Evolutionary conservation across 2,797 vertebrate species (phyloP).

Genomic region (Pyrocephalus nanus): DNA sequence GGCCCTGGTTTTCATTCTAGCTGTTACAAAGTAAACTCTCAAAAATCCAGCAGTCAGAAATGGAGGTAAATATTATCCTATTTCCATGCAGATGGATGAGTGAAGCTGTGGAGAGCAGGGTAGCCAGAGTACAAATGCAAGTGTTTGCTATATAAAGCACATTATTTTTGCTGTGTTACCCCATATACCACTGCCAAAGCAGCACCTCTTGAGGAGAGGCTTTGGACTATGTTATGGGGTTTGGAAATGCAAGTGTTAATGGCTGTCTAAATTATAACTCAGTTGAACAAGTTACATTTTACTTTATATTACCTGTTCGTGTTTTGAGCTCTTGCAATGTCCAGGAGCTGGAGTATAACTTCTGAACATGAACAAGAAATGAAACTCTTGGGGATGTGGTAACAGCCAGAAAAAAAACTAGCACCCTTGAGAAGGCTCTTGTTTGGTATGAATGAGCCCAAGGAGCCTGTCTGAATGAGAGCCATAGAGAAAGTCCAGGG

Average conservation of each 20-base stretch:
- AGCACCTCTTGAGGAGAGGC: not conserved
- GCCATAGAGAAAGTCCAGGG: not conserved
- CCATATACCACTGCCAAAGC: not conserved
- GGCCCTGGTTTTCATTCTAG: not conserved
- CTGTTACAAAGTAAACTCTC: not conserved
- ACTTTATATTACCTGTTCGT: not conserved
- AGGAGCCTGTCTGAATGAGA: constrained; percentile 35
- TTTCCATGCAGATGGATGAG: not conserved
- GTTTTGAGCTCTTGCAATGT: not conserved
- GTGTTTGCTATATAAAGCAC: not conserved
- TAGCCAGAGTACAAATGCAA: not conserved
- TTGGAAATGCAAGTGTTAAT: not conserved
- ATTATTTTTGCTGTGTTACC: not conserved
- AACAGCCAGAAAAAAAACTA: not conserved
- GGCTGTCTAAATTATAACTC: not conserved
- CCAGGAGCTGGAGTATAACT: not conserved
- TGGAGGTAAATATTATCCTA: not conserved
- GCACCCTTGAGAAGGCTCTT: constrained; percentile 28
- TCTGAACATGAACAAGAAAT: not conserved
- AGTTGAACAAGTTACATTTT: not conserved
- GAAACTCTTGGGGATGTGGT: not conserved
- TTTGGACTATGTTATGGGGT: not conserved
- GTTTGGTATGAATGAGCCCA: constrained; percentile 28
- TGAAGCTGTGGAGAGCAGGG: not conserved
- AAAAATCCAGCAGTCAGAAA: not conserved